phyloP scores from a whole-genome alignment of 2,113 vertebrate genomes.

The Tetrao urogallus region DNA sequence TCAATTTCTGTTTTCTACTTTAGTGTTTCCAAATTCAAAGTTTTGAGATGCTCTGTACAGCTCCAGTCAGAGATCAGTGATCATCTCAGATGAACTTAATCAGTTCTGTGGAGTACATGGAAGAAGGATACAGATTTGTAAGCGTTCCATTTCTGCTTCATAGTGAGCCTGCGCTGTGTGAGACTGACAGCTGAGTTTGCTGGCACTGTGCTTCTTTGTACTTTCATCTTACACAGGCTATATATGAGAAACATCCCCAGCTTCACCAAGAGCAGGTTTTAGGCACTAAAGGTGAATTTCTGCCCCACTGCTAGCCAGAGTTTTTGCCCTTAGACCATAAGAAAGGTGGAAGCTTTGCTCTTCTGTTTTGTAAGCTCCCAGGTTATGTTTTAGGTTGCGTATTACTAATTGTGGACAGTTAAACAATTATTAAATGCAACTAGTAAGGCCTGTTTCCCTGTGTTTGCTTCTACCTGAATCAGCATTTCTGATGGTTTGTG shows the following conservation, averaged over 20 bases:
- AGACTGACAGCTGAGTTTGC: not conserved
- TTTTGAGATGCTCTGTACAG: not conserved
- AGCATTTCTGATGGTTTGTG: fast-evolving
- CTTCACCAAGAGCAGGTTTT: not conserved
- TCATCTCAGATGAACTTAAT: not conserved
- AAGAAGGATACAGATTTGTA: not conserved
- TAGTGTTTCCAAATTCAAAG: not conserved
- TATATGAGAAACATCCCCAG: not conserved
- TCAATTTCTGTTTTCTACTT: not conserved
- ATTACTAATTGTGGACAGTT: not conserved
- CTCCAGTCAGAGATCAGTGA: not conserved
- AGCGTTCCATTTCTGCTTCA: not conserved
- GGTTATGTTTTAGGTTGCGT: not conserved
- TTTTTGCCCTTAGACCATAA: not conserved
- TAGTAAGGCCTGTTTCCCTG: not conserved
- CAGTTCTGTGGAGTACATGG: not conserved
- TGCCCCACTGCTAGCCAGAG: not conserved
- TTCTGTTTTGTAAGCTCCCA: not conserved
- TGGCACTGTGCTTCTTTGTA: not conserved
- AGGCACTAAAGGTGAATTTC: not conserved
- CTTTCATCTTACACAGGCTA: not conserved
- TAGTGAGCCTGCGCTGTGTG: not conserved
- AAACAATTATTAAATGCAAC: not conserved
- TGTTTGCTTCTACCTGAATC: not conserved
- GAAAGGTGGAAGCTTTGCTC: not conserved